Evolutionary conservation across 92 coral and sea anemone species (phyloP).

Genomic region (Zoanthus sociatus): DNA sequence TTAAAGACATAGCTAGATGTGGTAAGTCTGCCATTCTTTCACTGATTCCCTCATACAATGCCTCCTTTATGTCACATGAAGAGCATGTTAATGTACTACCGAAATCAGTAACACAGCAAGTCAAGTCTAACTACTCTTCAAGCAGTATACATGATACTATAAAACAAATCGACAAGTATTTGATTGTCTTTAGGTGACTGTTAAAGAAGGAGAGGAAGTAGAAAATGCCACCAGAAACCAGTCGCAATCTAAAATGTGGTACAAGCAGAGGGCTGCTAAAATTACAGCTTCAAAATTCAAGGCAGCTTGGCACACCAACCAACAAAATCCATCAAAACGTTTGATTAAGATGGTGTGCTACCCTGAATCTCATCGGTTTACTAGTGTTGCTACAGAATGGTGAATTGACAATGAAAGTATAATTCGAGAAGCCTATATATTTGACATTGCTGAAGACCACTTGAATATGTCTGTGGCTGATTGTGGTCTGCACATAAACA

Average conservation of each 20-base stretch:
- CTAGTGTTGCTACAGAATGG: constrained; percentile 62
- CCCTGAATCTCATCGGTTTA: constrained; percentile 54
- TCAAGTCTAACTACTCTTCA: constrained; percentile 14
- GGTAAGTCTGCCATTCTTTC: constrained; percentile 37
- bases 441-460: constrained; percentile 28
- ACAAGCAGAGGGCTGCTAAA: constrained; percentile 45
- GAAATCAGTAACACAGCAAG: constrained; percentile 28
- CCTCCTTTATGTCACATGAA: constrained; percentile 22
- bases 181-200: constrained; percentile 13
- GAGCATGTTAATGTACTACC: constrained; percentile 17
- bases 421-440: constrained; percentile 40
- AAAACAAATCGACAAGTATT: background rate
- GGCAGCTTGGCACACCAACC: constrained; percentile 48
- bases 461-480: constrained; percentile 48
- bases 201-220: constrained; percentile 34
- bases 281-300: constrained; percentile 58
- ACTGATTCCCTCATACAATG: constrained; percentile 20
- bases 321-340: constrained; percentile 56
- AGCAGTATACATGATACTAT: constrained; percentile 28
- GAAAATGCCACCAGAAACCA: constrained; percentile 42
- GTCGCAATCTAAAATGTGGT: constrained; percentile 51
- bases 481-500: constrained; percentile 49
- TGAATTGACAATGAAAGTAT: constrained; percentile 49
- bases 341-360: constrained; percentile 59
- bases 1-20: constrained; percentile 50